phyloP scores from a whole-genome alignment of 2,888 invertebrate species.

The Orchesellides sinensis region DNA sequence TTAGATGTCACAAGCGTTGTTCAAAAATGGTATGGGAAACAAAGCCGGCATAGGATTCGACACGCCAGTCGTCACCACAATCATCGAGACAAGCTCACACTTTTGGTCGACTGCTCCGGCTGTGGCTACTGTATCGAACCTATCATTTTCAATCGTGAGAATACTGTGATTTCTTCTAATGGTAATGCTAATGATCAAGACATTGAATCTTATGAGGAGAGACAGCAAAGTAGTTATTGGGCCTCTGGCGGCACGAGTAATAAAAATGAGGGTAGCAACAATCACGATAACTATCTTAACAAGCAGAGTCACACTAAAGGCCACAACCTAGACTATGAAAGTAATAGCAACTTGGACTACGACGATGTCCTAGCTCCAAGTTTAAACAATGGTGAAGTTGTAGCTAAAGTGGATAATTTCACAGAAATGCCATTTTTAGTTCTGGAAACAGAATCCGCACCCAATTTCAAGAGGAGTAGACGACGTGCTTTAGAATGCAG shows the following conservation, averaged over 20 bases:
- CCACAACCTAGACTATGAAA: no score
- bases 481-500: constrained; percentile 91
- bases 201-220: not conserved
- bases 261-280: not conserved
- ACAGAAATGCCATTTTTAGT: constrained; percentile 74
- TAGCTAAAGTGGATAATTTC: constrained; percentile 68
- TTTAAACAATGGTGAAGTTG: constrained; percentile 4
- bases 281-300: not conserved
- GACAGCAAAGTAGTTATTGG: not conserved
- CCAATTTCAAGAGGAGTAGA: constrained; percentile 80
- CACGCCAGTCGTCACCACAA: constrained; percentile 65
- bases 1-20: constrained; percentile 89
- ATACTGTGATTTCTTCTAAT: constrained; percentile 38
- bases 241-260: not conserved
- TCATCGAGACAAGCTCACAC: constrained; percentile 81
- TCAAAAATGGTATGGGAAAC: constrained; percentile 83
- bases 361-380: constrained; percentile 33
- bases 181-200: not conserved
- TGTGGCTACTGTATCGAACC: constrained; percentile 76
- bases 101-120: constrained; percentile 82
- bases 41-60: constrained; percentile 70
- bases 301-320: not conserved
- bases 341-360: constrained; percentile 18
- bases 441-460: constrained; percentile 73
- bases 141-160: constrained; percentile 67